Evolutionary conservation across 2,113 vertebrate species (phyloP).

Genomic region (Cervus canadensis): DNA sequence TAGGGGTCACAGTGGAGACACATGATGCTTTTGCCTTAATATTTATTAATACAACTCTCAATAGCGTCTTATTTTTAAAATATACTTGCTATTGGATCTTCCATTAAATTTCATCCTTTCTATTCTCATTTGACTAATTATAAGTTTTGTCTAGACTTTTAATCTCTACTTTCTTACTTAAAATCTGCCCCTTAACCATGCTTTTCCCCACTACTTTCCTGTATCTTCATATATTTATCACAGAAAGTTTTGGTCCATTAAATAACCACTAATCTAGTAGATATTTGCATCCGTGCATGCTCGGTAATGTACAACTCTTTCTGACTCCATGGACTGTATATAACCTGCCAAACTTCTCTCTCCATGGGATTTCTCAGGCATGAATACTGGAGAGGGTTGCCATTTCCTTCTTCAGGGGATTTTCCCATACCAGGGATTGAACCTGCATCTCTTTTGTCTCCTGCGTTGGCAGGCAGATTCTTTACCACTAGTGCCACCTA

Average conservation of each 20-base stretch:
- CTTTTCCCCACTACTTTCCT: neutral
- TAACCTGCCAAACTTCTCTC: neutral
- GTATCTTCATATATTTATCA: neutral
- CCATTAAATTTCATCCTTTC: neutral
- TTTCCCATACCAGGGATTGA: neutral
- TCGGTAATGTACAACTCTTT: neutral
- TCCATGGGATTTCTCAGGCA: neutral
- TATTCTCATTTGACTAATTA: neutral
- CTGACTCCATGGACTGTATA: neutral
- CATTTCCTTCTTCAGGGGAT: neutral
- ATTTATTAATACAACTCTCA: neutral
- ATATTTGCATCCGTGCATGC: neutral
- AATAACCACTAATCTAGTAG: neutral
- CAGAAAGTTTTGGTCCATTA: neutral
- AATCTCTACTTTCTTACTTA: neutral
- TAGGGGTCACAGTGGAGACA: neutral
- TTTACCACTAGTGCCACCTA: neutral
- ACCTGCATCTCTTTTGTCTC: neutral
- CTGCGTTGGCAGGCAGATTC: neutral
- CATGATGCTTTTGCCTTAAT: neutral
- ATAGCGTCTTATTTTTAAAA: neutral
- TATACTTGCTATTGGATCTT: neutral
- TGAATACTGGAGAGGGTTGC: neutral
- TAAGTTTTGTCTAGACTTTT: neutral
- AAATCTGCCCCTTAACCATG: neutral